A percentile compares a stretch with the other conserved stretches of the same genome.
Conservation (phyloP, 2,888 invertebrate species). For the Tenthredo mesomela region DNA sequence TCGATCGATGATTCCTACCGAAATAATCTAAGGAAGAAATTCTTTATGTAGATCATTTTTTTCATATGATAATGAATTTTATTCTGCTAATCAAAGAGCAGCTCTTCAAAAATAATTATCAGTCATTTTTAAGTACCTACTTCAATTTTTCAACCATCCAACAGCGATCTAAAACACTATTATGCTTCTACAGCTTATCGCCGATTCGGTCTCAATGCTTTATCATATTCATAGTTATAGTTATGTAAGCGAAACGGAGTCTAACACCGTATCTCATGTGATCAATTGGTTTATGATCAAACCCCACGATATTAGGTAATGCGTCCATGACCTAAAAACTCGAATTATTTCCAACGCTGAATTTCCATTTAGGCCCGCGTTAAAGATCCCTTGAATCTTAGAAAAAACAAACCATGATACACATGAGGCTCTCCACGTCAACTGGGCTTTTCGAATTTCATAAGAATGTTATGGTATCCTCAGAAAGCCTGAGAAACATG, state of each 20-base stretch:
- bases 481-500: too few relatives aligned
- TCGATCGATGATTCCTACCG: background rate
- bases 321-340: background rate
- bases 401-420: too few relatives aligned
- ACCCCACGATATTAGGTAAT: background rate
- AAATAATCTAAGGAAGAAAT: background rate
- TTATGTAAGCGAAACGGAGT: background rate
- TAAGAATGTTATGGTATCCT: too few relatives aligned
- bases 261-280: background rate
- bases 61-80: background rate
- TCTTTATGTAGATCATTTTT: background rate
- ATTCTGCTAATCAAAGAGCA: background rate
- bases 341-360: background rate
- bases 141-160: background rate
- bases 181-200: background rate
- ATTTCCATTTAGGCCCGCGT: too few relatives aligned
- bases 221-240: background rate
- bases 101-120: background rate
- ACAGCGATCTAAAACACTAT: background rate
- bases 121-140: background rate
- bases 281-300: slow-evolving; percentile 9
- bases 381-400: too few relatives aligned
- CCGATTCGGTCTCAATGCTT: background rate
- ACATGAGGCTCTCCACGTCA: too few relatives aligned
- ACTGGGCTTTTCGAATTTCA: too few relatives aligned